Percentiles rank a stretch among this genome's conserved stretches.
Conservation (phyloP, 2,797 vertebrate genomes). For the Gymnoscopelus braueri region DNA sequence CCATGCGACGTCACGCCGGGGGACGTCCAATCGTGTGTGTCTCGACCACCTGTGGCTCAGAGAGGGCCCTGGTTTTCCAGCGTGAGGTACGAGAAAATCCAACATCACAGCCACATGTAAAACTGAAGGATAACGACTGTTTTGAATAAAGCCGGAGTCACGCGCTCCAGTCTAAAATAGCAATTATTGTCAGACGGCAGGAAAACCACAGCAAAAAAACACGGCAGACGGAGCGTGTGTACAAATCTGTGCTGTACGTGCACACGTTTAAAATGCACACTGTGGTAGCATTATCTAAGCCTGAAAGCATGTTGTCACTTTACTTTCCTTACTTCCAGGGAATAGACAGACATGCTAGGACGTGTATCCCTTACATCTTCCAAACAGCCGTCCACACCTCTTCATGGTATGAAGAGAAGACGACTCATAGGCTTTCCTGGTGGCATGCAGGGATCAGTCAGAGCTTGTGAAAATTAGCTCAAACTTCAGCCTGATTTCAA, state of each 20-base stretch:
- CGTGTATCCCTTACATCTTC: constrained; percentile 18
- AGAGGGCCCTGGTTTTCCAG: neutral
- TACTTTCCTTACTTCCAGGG: constrained; percentile 52
- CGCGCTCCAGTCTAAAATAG: constrained; percentile 31
- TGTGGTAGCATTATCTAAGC: constrained; percentile 19
- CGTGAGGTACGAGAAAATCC: constrained; percentile 17
- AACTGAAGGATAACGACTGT: constrained; percentile 48
- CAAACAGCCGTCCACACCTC: no score
- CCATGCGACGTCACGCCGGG: constrained; percentile 17
- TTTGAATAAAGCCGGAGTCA: constrained; percentile 42
- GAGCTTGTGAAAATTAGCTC: constrained; percentile 6
- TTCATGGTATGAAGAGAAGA: no score
- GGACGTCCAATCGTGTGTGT: constrained; percentile 23
- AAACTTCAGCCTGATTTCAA: neutral
- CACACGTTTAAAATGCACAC: constrained; percentile 27
- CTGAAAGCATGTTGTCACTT: constrained; percentile 38
- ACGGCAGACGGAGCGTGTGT: constrained; percentile 25
- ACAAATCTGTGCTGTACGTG: constrained; percentile 37
- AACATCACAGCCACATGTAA: constrained; percentile 49
- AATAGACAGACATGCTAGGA: constrained; percentile 21
- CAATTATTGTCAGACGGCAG: constrained; percentile 30
- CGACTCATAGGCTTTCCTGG: neutral
- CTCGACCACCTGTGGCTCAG: constrained; percentile 62
- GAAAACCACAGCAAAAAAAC: constrained; percentile 42
- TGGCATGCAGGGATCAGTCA: constrained; percentile 3